Percentiles rank a stretch among this genome's conserved stretches.
Conservation (phyloP, 2,797 vertebrate species). For the Aphelocoma californica region DNA sequence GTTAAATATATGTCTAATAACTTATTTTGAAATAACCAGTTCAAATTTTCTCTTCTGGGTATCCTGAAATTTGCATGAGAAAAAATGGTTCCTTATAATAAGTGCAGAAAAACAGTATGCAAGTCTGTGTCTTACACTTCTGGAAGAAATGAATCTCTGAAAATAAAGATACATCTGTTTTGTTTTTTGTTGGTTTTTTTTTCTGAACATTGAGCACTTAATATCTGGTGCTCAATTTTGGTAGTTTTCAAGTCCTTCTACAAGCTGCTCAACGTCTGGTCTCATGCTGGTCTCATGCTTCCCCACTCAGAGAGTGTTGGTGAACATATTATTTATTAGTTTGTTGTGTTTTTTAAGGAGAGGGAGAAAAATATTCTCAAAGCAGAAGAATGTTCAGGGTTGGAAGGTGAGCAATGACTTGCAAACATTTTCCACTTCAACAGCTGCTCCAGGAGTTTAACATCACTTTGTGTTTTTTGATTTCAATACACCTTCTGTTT, state of each 20-base stretch:
- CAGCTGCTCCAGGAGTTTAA: not conserved
- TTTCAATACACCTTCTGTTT: slow-evolving; percentile 4
- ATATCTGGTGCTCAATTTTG: not conserved
- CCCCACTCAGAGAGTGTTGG: not conserved
- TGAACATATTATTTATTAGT: not conserved
- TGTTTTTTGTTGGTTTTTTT: not conserved
- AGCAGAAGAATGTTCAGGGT: not conserved
- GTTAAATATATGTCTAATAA: not conserved
- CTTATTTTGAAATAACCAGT: not conserved
- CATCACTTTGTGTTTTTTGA: not conserved
- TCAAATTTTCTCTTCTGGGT: not conserved
- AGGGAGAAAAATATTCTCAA: not conserved
- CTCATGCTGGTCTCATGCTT: too few relatives aligned
- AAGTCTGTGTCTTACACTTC: not conserved
- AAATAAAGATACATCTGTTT: not conserved
- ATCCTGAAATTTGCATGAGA: not conserved
- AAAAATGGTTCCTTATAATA: not conserved
- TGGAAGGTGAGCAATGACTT: not conserved
- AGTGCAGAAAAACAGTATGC: not conserved
- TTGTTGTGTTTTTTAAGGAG: not conserved
- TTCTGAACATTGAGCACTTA: not conserved
- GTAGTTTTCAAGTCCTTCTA: not conserved
- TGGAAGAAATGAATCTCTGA: not conserved
- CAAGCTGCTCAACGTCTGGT: not conserved
- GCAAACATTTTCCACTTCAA: not conserved